phyloP scores from a whole-genome alignment of 2,797 vertebrate species.

The Crocidura indochinensis region DNA sequence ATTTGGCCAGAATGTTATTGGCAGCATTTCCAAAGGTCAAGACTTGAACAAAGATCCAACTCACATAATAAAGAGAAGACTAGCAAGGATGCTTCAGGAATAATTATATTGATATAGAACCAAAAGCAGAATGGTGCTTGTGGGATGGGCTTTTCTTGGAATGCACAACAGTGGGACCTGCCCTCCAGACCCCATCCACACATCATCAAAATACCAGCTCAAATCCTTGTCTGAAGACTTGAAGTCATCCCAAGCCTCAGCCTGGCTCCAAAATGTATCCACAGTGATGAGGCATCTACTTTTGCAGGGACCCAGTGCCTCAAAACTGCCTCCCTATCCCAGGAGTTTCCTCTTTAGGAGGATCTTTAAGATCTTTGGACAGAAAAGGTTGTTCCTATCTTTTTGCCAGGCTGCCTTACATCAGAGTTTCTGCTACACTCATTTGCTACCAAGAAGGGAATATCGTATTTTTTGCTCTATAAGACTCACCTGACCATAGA shows the following conservation, averaged over 20 bases:
- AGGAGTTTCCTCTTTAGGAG: background rate
- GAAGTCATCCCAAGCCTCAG: background rate
- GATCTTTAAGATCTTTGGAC: background rate
- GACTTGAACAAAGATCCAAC: background rate
- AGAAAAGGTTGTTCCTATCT: background rate
- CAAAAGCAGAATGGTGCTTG: background rate
- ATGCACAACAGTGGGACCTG: background rate
- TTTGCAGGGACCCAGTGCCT: background rate
- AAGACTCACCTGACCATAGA: no score
- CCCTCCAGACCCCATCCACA: background rate
- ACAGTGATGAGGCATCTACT: background rate
- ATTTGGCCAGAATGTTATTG: background rate
- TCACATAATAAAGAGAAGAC: background rate
- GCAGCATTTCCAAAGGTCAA: background rate
- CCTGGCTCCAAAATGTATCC: background rate
- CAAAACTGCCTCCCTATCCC: background rate
- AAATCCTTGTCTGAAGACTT: background rate
- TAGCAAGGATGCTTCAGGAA: background rate
- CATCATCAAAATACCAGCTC: background rate
- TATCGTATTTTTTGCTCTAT: no score
- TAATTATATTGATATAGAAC: background rate
- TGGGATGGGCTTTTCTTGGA: background rate
- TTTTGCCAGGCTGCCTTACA: background rate
- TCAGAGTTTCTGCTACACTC: background rate
- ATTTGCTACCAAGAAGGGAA: background rate